These are phyloP conservation scores for Austrofundulus limnaeus DNA, from an alignment of 2,113 vertebrate genomes.

Conservation along the genomic window DNA sequence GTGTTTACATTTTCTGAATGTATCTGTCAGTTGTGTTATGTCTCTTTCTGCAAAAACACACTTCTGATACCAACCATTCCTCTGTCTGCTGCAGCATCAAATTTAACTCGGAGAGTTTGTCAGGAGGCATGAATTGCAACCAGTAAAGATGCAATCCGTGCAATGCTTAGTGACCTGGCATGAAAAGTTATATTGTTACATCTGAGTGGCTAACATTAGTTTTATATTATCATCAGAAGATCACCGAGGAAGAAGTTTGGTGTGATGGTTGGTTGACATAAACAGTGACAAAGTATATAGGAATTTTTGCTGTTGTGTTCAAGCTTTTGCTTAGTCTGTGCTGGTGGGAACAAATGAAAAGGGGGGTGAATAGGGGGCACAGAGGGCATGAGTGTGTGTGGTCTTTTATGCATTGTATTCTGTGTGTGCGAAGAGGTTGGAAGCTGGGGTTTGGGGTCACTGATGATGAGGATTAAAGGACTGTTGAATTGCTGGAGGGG, in stretches of 20 bases:
- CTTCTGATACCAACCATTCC: constrained; percentile 34
- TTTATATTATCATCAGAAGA: constrained; percentile 42
- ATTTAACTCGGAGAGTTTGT: constrained; percentile 35
- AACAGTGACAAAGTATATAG: constrained; percentile 43
- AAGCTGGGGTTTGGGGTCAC: constrained; percentile 65
- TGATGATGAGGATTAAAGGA: constrained; percentile 76
- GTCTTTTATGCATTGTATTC: constrained; percentile 38
- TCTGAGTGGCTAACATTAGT: constrained; percentile 27
- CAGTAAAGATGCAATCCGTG: constrained; percentile 24
- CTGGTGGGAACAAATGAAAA: constrained; percentile 48
- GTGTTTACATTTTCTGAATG: constrained; percentile 41
- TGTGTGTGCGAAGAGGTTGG: constrained; percentile 53
- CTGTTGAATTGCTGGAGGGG: constrained; percentile 59
- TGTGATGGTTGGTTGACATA: constrained; percentile 63
- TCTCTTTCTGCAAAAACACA: background rate
- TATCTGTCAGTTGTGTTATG: constrained; percentile 21
- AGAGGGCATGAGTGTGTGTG: constrained; percentile 43
- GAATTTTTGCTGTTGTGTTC: constrained; percentile 47
- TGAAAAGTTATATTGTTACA: constrained; percentile 17
- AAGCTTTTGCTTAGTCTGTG: constrained; percentile 28
- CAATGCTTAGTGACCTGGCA: constrained; percentile 13
- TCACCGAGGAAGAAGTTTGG: constrained; percentile 26
- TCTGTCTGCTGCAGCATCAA: constrained; percentile 15
- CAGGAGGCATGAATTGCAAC: constrained; percentile 38
- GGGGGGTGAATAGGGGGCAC: constrained; percentile 41